Base-by-base conservation (phyloP, 2,113 vertebrate species). In the Phodopus roborovskii region DNA sequence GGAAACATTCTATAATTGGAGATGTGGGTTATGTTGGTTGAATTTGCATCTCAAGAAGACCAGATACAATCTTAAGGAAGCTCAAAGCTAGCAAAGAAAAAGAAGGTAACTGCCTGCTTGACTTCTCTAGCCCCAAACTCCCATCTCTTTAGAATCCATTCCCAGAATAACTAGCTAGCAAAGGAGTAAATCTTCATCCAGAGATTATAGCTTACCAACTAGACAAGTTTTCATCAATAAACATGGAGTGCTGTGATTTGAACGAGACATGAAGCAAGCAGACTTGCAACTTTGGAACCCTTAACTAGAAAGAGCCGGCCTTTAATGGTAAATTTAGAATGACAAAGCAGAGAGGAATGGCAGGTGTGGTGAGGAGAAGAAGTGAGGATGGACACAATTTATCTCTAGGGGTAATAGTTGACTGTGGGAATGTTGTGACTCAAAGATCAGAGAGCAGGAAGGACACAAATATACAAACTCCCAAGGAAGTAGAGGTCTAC, bases 221-320 rank as follows among this genome's bases (percentile, higher is more conserved):
- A 71, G 79, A 90, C 26, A 88, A 50, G 5, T 15, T 90, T 94
- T 94, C 30, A 33, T 79, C 88, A 94, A 33, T 75, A 94, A 94
- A 94, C 39, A 36, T 83, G 87, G 94, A 91, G 42, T 88, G 90
- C 45, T 53, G 30, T 87, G 84, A 88, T 92, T 90, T 94, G 73
- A 95, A 64, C 7, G 42, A 45, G 42, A 30, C 86, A 71, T 83
- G 81, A 92, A 48, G 56, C 48, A 92, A 48, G 56, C 48, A 33
- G 36, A 86, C 60, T 66, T 84, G 62, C 87, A 36, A 87, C 62
- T 94, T 95, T 71, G 95, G 77, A 91, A 95, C 16, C 48, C 88
- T 71, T 36, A 22, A 93, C 88, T 94, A 95, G 93, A 96, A 94
- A 97, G 62, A 96, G 82, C 91, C 92, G 91, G 96, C 45, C 92